Base-by-base conservation (phyloP, 2,113 vertebrate genomes). In the Dolichotis patagonum region DNA sequence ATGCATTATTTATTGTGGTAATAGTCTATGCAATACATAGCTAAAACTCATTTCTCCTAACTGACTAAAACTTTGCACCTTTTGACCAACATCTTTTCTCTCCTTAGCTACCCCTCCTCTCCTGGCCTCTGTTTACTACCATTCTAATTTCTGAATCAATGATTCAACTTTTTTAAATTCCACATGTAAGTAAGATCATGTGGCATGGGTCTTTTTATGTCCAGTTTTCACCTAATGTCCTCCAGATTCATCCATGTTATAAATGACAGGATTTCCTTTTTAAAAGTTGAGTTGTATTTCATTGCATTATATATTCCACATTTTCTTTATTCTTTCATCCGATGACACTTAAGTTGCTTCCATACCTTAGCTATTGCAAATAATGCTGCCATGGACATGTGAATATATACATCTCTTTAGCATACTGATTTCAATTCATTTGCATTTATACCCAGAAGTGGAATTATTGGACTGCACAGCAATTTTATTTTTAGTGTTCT, bases 401-500 rank as follows among this genome's bases (percentile, higher is more conserved):
- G 9, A 38, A 14, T 4, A 10, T 7, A 5, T 13, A 3, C 26
- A 43, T 71, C 62, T 46, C 54, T 90, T 63, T 38, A 32, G 1
- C 41, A 71, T 20, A 30, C 28, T 38, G 30, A 65, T 86, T 82
- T 67, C 46, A 73, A 19, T 94, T 35, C 56, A n/a, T 94, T 65
- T 86, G 80, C 12, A 46, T 56, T 32, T 32, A 35, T 26, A 46
- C 58, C 56, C 43, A 91, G 63, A 91, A 86, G 52, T 46, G 17
- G 10, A 32, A 75, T 82, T 20, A 46, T 16, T 86, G 14, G n/a
- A 75, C 60, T 46, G 10, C 65, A 30, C 12, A 13, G 63, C 52
- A 65, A 62, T 87, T 82, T 24, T 82, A 41, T 65, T 87, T 94
- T 94, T 63, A 86, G n/a, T 94, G 46, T 96, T 81, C 63, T 81